Percentiles rank a stretch among this genome's conserved stretches.
These are phyloP conservation scores for Drymodes brunneopygia DNA, from an alignment of 2,113 vertebrate species.

Conservation along the genomic window DNA sequence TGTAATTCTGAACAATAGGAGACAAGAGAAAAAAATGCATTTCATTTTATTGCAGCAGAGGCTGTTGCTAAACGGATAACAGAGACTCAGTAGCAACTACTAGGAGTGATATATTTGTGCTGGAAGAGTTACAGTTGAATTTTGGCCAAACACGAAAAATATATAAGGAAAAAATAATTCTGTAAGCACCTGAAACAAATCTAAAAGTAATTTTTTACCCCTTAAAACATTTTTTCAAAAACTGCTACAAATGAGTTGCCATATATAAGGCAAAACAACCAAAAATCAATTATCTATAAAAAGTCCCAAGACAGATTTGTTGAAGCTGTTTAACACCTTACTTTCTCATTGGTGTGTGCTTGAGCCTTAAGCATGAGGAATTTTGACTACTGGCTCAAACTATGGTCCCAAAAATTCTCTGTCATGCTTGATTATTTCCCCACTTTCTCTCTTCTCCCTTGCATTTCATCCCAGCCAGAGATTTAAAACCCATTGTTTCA, in stretches of 20 bases:
- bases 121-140: neutral
- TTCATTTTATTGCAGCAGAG: neutral
- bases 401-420: neutral
- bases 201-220: neutral
- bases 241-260: neutral
- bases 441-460: neutral
- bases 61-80: neutral
- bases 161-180: neutral
- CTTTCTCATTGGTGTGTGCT: neutral
- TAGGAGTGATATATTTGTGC: neutral
- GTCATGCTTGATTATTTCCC: neutral
- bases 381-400: neutral
- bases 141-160: neutral
- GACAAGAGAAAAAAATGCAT: neutral
- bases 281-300: neutral
- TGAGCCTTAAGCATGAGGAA: neutral
- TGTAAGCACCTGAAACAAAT: neutral
- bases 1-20: constrained; percentile 18
- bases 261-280: neutral
- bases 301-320: neutral
- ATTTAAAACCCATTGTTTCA: neutral
- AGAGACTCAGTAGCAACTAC: neutral
- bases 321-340: neutral
- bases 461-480: neutral
- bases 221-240: neutral